Evolutionary conservation across 2,797 vertebrate genomes (phyloP).

Genomic region (Sciurus carolinensis): DNA sequence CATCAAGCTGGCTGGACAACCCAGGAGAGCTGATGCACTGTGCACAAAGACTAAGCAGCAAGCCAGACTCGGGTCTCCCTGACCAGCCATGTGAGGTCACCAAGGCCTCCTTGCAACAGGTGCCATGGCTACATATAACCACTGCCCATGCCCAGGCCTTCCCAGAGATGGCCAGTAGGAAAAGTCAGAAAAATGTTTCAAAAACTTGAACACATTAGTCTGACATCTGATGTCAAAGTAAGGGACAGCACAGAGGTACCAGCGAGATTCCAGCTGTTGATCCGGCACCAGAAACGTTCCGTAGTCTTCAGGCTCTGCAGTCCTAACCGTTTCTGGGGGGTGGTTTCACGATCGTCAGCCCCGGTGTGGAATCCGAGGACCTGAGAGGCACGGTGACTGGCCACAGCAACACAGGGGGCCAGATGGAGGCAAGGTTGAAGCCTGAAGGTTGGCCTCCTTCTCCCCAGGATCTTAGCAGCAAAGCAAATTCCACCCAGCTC

Average conservation of each 20-base stretch:
- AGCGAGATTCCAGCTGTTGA: fast-evolving
- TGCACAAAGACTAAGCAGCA: not conserved
- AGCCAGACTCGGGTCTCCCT: fast-evolving
- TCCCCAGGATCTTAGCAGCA: too few species aligned
- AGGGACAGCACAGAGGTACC: fast-evolving
- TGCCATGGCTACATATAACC: fast-evolving
- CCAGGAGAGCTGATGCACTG: too few species aligned
- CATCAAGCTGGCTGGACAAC: too few species aligned
- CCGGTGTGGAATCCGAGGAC: fast-evolving
- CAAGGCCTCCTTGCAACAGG: fast-evolving
- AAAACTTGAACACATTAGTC: not conserved
- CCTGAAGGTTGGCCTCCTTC: fast-evolving
- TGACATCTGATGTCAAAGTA: fast-evolving
- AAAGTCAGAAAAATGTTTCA: not conserved
- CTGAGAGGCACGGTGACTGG: fast-evolving
- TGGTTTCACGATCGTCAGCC: fast-evolving
- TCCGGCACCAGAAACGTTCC: fast-evolving
- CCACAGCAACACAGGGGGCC: fast-evolving
- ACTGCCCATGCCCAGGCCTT: not conserved
- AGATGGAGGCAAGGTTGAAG: fast-evolving
- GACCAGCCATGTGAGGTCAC: fast-evolving
- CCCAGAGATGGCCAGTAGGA: not conserved
- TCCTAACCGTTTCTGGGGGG: fast-evolving
- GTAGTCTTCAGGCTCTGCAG: fast-evolving
- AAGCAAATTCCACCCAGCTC: fast-evolving